Evolutionary conservation across 2,888 invertebrate genomes (phyloP).

Genomic region (Proisotoma minuta): DNA sequence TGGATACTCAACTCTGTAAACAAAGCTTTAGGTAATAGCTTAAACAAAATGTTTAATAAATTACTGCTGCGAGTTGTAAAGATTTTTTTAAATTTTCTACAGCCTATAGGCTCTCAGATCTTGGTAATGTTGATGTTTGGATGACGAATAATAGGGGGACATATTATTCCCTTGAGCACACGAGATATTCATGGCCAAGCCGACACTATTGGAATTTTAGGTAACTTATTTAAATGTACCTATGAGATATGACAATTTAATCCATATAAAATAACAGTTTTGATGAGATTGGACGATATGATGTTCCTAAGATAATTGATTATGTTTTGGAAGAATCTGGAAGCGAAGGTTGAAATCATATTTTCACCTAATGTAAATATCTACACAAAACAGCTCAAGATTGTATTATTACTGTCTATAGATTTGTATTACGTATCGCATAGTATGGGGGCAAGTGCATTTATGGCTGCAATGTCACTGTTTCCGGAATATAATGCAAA

Average conservation of each 20-base stretch:
- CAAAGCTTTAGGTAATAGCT: background rate
- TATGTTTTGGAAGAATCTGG: constrained; percentile 3
- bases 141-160: background rate
- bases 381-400: too few relatives aligned
- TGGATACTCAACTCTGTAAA: constrained; percentile 6
- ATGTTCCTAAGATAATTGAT: constrained; percentile 5
- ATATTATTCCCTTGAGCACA: background rate
- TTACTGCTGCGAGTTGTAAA: too few relatives aligned
- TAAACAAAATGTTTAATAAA: background rate
- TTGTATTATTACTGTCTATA: too few relatives aligned
- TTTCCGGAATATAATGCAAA: constrained; percentile 7
- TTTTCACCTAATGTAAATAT: too few relatives aligned
- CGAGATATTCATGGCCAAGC: too few relatives aligned
- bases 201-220: constrained; percentile 5
- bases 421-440: too few relatives aligned
- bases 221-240: background rate
- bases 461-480: background rate
- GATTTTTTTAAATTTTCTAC: too few relatives aligned
- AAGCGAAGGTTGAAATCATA: background rate
- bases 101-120: constrained; percentile 6
- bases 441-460: too few relatives aligned
- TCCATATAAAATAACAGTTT: background rate
- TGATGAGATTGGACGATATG: background rate
- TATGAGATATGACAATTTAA: background rate
- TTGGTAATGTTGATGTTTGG: constrained; percentile 9